These are phyloP conservation scores for Setophaga petechia DNA, from an alignment of 2,113 vertebrate species.

Conservation along the genomic window DNA sequence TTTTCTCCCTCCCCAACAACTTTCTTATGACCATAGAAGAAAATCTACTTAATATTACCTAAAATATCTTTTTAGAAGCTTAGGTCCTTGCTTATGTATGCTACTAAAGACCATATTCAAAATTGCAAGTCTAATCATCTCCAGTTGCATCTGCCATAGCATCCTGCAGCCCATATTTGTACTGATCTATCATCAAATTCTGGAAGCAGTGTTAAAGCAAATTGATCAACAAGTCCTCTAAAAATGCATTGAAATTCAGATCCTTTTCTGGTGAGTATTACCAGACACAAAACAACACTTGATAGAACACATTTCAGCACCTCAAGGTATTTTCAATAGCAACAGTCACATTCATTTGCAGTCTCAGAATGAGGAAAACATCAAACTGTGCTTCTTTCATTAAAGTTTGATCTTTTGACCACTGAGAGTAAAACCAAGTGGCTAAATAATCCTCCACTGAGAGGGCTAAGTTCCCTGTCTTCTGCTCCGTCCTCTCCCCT, in stretches of 20 bases:
- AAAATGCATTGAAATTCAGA: constrained; percentile 15
- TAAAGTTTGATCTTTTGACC: neutral
- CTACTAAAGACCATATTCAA: neutral
- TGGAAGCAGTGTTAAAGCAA: neutral
- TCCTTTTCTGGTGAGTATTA: neutral
- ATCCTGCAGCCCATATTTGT: neutral
- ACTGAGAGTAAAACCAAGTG: neutral
- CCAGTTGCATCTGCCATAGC: neutral
- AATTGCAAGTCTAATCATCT: neutral
- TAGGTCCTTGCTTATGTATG: neutral
- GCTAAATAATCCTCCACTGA: neutral
- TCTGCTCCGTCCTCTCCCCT: neutral
- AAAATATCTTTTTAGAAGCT: neutral
- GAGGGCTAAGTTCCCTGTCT: neutral
- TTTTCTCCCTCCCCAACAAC: neutral
- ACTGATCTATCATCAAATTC: neutral
- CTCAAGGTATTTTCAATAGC: neutral
- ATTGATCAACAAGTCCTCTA: neutral
- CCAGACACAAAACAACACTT: neutral
- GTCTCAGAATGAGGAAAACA: neutral
- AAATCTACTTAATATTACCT: neutral
- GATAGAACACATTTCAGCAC: neutral
- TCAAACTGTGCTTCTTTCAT: neutral
- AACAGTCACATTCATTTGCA: neutral
- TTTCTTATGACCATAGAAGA: neutral